Evolutionary conservation across 2,113 vertebrate genomes (phyloP).

Genomic region (Anguilla japonica): DNA sequence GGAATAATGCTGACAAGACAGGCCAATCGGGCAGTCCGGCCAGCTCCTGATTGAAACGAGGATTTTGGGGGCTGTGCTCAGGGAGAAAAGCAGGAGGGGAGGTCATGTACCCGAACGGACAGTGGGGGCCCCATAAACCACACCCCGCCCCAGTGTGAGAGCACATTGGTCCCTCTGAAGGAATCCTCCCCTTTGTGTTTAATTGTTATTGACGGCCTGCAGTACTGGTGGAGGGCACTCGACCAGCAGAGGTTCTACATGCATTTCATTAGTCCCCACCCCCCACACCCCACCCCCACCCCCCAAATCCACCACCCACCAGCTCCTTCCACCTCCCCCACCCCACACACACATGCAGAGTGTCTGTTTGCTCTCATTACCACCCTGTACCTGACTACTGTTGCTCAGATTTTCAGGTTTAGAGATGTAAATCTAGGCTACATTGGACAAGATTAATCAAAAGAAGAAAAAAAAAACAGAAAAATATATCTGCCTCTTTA

Average conservation of each 20-base stretch:
- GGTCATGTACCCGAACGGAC: conserved; percentile 27
- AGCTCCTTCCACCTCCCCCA: neutral
- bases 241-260: neutral
- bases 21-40: conserved; percentile 63
- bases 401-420: neutral
- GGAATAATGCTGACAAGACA: conserved; percentile 74
- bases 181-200: conserved; percentile 42
- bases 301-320: neutral
- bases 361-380: neutral
- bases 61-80: conserved; percentile 38
- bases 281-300: conserved; percentile 51
- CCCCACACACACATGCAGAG: neutral
- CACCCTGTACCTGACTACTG: neutral
- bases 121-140: conserved; percentile 10
- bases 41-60: conserved; percentile 67
- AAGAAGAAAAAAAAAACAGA: neutral
- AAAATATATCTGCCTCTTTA: neutral
- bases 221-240: neutral
- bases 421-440: neutral
- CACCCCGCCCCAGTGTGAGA: neutral
- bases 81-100: conserved; percentile 22
- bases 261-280: conserved; percentile 55
- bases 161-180: conserved; percentile 21
- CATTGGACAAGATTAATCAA: neutral
- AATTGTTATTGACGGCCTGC: conserved; percentile 7